Conservation (phyloP, 2,113 vertebrate species). For the Albula glossodonta region DNA sequence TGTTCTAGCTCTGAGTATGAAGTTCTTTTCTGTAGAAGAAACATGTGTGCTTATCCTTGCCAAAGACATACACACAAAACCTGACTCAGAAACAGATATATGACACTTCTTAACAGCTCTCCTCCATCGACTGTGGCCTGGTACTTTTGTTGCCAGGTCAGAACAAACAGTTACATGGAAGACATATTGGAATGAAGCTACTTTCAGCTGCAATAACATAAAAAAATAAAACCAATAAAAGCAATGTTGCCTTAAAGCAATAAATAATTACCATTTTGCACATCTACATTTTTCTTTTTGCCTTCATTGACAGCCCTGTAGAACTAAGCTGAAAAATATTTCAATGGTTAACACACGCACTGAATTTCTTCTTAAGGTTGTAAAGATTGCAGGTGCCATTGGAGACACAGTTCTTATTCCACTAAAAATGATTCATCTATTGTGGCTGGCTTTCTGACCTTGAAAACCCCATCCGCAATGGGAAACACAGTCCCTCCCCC, state of each 20-base stretch:
- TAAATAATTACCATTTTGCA: too few relatives aligned
- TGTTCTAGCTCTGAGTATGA: not conserved
- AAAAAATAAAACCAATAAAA: too few relatives aligned
- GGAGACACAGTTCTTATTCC: not conserved
- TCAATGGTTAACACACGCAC: not conserved
- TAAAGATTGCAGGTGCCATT: not conserved
- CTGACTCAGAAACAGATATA: slow-evolving; percentile 66
- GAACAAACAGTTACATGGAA: too few relatives aligned
- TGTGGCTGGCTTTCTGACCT: slow-evolving; percentile 4
- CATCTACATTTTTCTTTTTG: too few relatives aligned
- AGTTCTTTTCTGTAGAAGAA: not conserved
- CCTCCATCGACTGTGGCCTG: slow-evolving; percentile 25
- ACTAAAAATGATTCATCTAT: slow-evolving; percentile 19
- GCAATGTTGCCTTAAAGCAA: too few relatives aligned
- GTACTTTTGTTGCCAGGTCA: not conserved
- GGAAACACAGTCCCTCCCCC: not conserved
- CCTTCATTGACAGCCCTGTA: too few relatives aligned
- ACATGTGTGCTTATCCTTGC: not conserved
- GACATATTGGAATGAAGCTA: too few relatives aligned
- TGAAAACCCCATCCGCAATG: slow-evolving; percentile 2
- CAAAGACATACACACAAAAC: slow-evolving; percentile 45
- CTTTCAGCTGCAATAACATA: too few relatives aligned
- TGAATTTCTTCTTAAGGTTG: slow-evolving; percentile 4
- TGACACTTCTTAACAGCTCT: slow-evolving; percentile 65
- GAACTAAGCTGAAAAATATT: not conserved